Evolutionary conservation across 2,113 vertebrate species (phyloP).

Genomic region (Fregata magnificens): DNA sequence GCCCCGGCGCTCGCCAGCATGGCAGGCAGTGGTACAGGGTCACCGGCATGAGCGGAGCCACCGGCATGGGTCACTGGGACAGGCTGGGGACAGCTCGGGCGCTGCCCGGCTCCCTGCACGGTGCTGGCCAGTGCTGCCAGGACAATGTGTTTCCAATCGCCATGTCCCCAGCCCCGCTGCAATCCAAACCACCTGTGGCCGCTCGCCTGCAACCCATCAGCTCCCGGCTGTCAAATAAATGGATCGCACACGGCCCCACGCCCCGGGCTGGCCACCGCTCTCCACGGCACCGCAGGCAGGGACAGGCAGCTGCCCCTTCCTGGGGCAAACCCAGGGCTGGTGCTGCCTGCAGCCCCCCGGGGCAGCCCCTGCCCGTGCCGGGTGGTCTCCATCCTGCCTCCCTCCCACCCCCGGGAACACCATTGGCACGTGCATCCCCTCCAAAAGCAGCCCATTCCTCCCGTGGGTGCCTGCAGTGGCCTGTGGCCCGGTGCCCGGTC

Average conservation of each 20-base stretch:
- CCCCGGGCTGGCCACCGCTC: background rate
- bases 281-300: background rate
- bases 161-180: constrained; percentile 49
- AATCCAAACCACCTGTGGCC: constrained; percentile 29
- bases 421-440: background rate
- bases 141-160: constrained; percentile 62
- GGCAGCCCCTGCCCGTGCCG: background rate
- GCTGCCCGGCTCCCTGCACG: background rate
- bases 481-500: fast-evolving
- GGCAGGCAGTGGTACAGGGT: background rate
- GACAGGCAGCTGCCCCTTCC: background rate
- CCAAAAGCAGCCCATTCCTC: background rate
- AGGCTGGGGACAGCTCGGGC: no score
- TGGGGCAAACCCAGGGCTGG: background rate
- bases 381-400: background rate
- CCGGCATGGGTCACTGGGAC: background rate
- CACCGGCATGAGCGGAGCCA: background rate
- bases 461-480: fast-evolving
- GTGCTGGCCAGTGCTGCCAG: background rate
- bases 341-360: background rate
- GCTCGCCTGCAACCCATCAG: constrained; percentile 63
- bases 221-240: constrained; percentile 31
- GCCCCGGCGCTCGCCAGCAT: background rate
- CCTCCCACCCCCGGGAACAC: background rate
- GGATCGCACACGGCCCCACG: background rate